These are phyloP conservation scores for Zosterops pallidus DNA, from an alignment of 2,113 vertebrate genomes.

Conservation along the genomic window DNA sequence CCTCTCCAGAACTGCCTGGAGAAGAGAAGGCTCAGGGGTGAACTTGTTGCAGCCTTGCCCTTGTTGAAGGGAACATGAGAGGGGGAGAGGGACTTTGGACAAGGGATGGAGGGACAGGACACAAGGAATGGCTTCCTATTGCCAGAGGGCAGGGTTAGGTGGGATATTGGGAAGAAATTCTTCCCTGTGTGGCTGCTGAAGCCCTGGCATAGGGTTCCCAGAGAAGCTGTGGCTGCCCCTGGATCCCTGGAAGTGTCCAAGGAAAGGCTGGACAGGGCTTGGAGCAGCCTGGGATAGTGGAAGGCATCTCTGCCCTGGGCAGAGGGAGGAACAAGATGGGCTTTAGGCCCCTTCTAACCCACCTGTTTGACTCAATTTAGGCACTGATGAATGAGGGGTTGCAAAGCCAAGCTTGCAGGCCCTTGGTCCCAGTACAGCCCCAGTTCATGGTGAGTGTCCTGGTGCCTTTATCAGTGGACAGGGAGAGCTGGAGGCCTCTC, in stretches of 20 bases:
- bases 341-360: background rate
- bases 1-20: background rate
- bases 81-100: background rate
- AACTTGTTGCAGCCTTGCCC: background rate
- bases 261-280: fast-evolving
- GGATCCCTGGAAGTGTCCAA: background rate
- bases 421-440: background rate
- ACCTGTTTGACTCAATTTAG: fast-evolving
- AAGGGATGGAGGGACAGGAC: background rate
- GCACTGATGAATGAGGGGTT: background rate
- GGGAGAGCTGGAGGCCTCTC: background rate
- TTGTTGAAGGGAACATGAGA: background rate
- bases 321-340: background rate
- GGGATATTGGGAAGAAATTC: background rate
- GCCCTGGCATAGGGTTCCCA: background rate
- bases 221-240: background rate
- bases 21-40: background rate
- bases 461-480: background rate
- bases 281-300: background rate
- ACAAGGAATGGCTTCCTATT: background rate
- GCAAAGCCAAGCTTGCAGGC: background rate
- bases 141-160: too few species aligned
- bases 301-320: background rate
- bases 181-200: fast-evolving
- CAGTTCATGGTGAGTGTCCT: background rate